Percentiles rank a stretch among this genome's conserved stretches.
These are phyloP conservation scores for Pteropus rufus DNA, from an alignment of 2,797 vertebrate species.

Conservation along the genomic window DNA sequence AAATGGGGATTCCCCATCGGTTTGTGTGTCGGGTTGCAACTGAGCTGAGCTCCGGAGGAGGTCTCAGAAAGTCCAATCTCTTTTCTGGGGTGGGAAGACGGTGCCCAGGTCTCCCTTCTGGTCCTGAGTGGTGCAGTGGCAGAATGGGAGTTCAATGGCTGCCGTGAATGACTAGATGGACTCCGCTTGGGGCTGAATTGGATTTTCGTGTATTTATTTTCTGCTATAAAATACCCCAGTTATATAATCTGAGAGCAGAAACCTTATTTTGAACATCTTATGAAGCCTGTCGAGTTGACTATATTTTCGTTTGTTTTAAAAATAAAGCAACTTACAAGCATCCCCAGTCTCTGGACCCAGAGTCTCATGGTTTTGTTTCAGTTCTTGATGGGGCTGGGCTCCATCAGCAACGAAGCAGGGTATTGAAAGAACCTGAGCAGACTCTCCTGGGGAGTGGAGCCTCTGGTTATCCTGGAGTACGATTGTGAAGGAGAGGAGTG, in stretches of 20 bases:
- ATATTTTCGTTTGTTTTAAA: not conserved
- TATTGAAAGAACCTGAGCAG: not conserved
- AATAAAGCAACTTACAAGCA: conserved; percentile 30
- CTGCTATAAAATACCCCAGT: not conserved
- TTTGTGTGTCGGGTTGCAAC: not conserved
- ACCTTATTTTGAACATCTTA: not conserved
- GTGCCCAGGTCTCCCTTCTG: not conserved
- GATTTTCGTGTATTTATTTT: conserved; percentile 18
- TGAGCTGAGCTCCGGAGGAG: not conserved
- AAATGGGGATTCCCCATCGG: not conserved
- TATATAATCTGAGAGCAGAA: not conserved
- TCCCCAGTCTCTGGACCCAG: not conserved
- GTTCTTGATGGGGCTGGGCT: not conserved
- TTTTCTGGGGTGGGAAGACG: not conserved
- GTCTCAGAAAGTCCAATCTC: not conserved
- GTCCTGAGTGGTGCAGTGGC: not conserved
- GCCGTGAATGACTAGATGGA: not conserved
- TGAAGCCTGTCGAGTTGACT: not conserved
- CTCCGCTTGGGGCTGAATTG: not conserved
- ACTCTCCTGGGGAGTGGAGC: not conserved
- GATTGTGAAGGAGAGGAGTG: not conserved
- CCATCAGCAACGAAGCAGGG: not conserved
- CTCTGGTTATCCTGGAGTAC: not conserved
- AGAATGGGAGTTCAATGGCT: not conserved
- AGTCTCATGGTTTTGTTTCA: not conserved